Evolutionary conservation across 2,888 invertebrate genomes (phyloP), one percentile per base, ranked within the genome.

Genomic region (Phragmatobia fuliginosa): DNA sequence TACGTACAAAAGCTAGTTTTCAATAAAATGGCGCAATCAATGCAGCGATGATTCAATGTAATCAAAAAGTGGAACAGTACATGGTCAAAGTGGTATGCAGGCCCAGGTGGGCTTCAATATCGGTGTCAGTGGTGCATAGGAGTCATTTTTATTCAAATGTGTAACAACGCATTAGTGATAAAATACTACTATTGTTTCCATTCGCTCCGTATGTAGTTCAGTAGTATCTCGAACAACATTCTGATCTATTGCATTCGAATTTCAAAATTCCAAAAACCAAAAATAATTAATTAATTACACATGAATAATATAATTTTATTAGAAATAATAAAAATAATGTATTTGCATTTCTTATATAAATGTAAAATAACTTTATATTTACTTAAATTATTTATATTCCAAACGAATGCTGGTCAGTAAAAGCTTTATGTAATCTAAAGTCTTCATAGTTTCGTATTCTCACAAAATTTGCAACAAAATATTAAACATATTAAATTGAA

Each of bases 1-100:
- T 14, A 36, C 38, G 38, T 0, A 38, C 2, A 14, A 38, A 38
- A 38, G 11, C 2, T 14, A 2, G 14, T 36, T 49, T 49, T 49
- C 16, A 32, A 49, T 63, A 32, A 63, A 63, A 49, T 65, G 64
- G 36, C 28, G 36, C 11, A 65, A 36, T 56, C 64, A 25, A 28
- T 28, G 11, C 56, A 64, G 64, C 18, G 52, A 68, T 65, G 61
- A 75, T 72, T 64, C 75, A 78, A 74, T 76, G 63, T 68, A 76
- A 80, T 71, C 33, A 65, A 73, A 67, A 81, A 78, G 81, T 85
- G 64, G 81, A 79, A 74, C 83, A 77, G 70, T 73, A 79, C 85
- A 85, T 74, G 83, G 83, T 77, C 82, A 77, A 72, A 75, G 70
- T 67, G 68, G 62, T 75, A 79, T 78, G 80, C 83, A 83, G 84